Evolutionary conservation across 2,797 vertebrate species (phyloP), one percentile per base, ranked within the genome.

Genomic region (Valencia hispanica): DNA sequence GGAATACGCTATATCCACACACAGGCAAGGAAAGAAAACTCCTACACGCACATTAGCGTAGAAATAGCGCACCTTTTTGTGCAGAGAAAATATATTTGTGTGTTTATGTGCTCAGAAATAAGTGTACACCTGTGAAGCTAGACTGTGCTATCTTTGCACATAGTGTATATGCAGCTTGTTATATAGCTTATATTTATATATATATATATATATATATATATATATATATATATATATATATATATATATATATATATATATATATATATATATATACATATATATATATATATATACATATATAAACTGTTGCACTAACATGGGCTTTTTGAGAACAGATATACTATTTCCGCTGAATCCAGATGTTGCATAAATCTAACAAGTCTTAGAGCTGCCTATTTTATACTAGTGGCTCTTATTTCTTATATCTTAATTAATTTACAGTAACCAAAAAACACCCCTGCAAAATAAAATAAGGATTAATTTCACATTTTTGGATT

Each of bases 1-100:
- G 86, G 83, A 90, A 91, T 84, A 86, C 87, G 82, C 68, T 86
- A 74, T 61, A 30, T 88, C 65, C 82, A 87, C 78, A 75, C 36
- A 78, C 25, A 81, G 66, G 1, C 51, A 77, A 73, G 66, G 34
- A 77, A 74, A 41, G 77, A 73, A 76, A 34, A 80, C 25, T 10
- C 70, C n/a, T 11, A 55, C 73, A n/a, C n/a, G 65, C 17, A 82
- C 51, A 34, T 47, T 34, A 53, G 6, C 68, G 39, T 41, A 53
- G 86, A 87, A 65, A 79, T 70, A 68, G 25, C 5, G 43, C n/a
- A 12, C 22, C 17, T 15, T 41, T 41, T 43, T n/a, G 25, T 43
- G 36, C 39, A 41, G 36, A 68, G 65, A n/a, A 55, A 10, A 41
- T 25, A 41, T 1, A 41, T 66, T 41, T 68, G 12, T 68, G 3